Evolutionary conservation across 2,113 vertebrate species (phyloP), one percentile per base, ranked within the genome.

Genomic region (Protobothrops mucrosquamatus): DNA sequence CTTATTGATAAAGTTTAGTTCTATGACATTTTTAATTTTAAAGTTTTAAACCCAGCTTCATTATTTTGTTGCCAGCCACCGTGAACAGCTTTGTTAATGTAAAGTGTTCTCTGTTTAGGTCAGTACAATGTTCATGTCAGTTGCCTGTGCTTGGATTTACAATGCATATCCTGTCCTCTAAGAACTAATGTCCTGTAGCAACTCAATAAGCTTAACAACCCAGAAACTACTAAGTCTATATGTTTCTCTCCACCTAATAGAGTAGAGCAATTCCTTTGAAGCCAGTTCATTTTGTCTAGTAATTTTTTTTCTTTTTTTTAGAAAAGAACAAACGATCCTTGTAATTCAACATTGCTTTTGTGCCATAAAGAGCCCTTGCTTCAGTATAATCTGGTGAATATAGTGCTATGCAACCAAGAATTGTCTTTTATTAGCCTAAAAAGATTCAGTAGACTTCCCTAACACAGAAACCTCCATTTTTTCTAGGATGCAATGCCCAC

Each of bases 141-240:
- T 52, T 89, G 85, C 93, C 29, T 95, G 18, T 0, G 48, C 46
- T 89, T 90, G 74, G 57, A 89, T 94, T 96, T 95, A 64, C 24
- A 5, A 81, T n/a, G 10, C 57, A 61, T 61, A 11, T 39, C 4
- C 89, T 92, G 48, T 93, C 11, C 8, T 0, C 0, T 24, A 89
- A 2, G 87, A 52, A 8, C 93, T 26, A 90, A 55, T 87, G 23
- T 48, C 89, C 29, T 92, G 1, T 22, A 91, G n/a, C 23, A 92
- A 26, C 54, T 94, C 56, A 87, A n/a, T 88, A 81, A 93, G 48
- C 55, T 92, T 87, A 92, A 93, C 0, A 3, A 87, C 85, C 59
- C 57, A 54, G 85, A 93, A 91, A 94, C 92, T 74, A 88, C 91
- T 59, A 39, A 7, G 2, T 81, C 15, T 92, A 48, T 23, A 93